A percentile compares a stretch with the other conserved stretches of the same genome.
These are phyloP conservation scores for Ispidina lecontei DNA, from an alignment of 2,797 vertebrate genomes.

Conservation along the genomic window DNA sequence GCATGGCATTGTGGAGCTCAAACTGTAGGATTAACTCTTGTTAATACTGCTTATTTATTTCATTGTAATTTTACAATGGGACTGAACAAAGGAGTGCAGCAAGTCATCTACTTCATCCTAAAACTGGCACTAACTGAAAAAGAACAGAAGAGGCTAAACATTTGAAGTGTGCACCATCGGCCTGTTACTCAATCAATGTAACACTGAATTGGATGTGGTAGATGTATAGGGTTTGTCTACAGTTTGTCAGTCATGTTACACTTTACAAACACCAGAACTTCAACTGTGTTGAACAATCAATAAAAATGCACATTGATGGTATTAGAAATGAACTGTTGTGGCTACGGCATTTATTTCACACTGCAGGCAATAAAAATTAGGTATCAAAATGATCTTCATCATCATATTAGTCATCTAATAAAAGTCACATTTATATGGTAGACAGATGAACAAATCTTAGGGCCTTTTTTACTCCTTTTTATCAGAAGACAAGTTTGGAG, in stretches of 20 bases:
- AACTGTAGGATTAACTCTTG: constrained; percentile 21
- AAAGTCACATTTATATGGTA: neutral
- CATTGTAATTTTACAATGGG: neutral
- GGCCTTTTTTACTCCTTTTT: neutral
- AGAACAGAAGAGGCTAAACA: neutral
- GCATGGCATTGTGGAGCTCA: neutral
- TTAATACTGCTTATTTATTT: constrained; percentile 23
- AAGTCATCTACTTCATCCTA: neutral
- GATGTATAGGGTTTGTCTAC: neutral
- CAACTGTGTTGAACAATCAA: neutral
- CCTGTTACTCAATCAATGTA: neutral
- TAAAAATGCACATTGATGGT: neutral
- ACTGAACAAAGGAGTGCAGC: neutral
- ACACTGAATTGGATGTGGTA: neutral
- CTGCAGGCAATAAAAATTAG: neutral
- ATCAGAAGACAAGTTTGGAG: neutral
- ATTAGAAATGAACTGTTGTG: neutral
- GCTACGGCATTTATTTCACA: neutral
- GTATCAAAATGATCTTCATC: neutral
- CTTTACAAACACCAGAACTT: neutral
- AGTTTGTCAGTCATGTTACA: neutral
- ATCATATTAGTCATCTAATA: neutral
- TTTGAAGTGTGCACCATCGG: neutral
- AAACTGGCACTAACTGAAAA: neutral
- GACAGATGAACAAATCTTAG: neutral